Base-by-base conservation (phyloP, 2,888 invertebrate species). In the Erebia aethiops region DNA sequence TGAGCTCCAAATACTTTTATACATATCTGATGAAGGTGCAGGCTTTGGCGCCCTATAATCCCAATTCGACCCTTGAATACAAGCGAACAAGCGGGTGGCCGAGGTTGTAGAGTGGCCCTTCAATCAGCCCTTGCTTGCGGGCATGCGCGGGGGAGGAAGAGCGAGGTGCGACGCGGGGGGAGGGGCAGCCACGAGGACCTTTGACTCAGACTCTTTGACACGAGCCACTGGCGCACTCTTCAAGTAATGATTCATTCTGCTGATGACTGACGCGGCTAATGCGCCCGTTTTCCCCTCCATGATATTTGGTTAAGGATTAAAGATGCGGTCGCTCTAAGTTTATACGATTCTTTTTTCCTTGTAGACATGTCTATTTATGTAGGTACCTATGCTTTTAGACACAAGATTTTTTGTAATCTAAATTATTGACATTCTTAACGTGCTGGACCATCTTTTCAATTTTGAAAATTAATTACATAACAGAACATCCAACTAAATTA, bases 161-260 rank as follows among this genome's bases (percentile, higher is more conserved):
- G 71, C 79, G 77, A 77, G 78, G 77, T 70, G 73, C 80, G 74
- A 76, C 69, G 71, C 60, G 78, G 77, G 78, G 76, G 78, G 75
- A 76, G 79, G 72, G 78, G 79, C 76, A 76, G 76, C 79, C 84
- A 89, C 81, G 90, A 90, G 92, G 88, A 90, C 91, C 88, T 91
- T 91, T 90, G 90, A 91, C 91, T 90, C 87, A 87, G 85, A 87
- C 92, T 90, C 92, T 92, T 93, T 92, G 92, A 92, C 92, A 91
- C 92, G 90, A 91, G 90, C 91, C 90, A 91, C 92, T 91, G 90
- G 85, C 90, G 91, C 86, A 89, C 92, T 92, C 92, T 92, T 92
- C 92, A 93, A 92, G 91, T 93, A 93, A 93, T 92, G 92, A 92
- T 92, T 92, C 92, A 92, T 92, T 92, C 92, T 91, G 86, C 90